These are phyloP conservation scores for Drosophila quinaria DNA, from an alignment of 2,888 invertebrate genomes.

Conservation along the genomic window DNA sequence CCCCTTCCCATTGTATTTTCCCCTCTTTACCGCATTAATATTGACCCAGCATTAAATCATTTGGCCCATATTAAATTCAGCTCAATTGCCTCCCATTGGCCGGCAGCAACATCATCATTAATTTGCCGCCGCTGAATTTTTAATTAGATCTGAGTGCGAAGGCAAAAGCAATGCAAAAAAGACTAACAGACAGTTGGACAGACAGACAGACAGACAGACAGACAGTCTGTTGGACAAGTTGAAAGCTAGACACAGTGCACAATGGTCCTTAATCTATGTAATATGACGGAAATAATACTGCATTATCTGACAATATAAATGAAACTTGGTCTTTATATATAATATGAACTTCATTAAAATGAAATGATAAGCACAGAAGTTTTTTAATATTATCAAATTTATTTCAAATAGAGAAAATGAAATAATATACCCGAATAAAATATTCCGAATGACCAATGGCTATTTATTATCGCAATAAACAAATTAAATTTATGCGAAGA, in stretches of 20 bases:
- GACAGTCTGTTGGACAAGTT: not conserved
- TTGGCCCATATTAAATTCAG: slow-evolving; percentile 47
- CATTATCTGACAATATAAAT: too few species aligned
- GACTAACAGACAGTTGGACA: slow-evolving; percentile 9
- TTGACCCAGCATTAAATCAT: slow-evolving; percentile 50
- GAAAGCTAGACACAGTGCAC: slow-evolving; percentile 6
- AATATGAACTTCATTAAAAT: too few species aligned
- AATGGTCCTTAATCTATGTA: not conserved
- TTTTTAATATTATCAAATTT: too few species aligned
- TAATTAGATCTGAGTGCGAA: slow-evolving; percentile 58
- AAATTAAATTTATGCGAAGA: too few species aligned
- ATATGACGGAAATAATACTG: not conserved
- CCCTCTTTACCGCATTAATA: slow-evolving; percentile 14
- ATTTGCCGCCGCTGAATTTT: slow-evolving; percentile 62
- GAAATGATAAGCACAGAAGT: too few species aligned
- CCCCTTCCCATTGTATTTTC: not conserved
- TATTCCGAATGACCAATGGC: too few species aligned
- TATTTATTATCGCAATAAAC: too few species aligned
- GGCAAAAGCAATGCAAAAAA: slow-evolving; percentile 1
- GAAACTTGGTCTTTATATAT: too few species aligned
- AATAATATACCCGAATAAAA: too few species aligned
- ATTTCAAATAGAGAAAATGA: too few species aligned
- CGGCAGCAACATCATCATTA: slow-evolving; percentile 54
- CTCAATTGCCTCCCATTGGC: slow-evolving; percentile 50
- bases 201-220: not conserved